Conservation (phyloP, 2,797 vertebrate genomes). For the Picus viridis region DNA sequence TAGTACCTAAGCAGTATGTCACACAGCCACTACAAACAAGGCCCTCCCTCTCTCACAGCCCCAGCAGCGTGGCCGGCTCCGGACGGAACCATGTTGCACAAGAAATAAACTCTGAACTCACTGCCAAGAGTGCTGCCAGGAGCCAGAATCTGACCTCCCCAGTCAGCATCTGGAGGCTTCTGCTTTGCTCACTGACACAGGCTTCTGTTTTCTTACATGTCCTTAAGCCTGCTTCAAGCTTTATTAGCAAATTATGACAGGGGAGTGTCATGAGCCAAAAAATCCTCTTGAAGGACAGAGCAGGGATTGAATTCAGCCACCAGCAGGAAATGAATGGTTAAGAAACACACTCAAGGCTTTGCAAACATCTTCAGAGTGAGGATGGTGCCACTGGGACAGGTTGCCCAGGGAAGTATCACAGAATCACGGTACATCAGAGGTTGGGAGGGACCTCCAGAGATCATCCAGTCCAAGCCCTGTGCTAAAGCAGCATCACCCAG, state of each 20-base stretch:
- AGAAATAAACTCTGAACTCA: constrained; percentile 32
- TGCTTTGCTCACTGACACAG: background rate
- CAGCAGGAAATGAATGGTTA: background rate
- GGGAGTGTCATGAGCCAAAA: background rate
- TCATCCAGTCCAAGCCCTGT: too few species aligned
- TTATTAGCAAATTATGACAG: background rate
- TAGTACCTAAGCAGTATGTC: background rate
- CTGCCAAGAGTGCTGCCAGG: background rate
- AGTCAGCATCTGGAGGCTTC: background rate
- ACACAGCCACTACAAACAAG: constrained; percentile 57
- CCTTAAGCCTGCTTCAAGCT: background rate
- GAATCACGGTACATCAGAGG: too few species aligned
- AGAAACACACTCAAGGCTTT: background rate
- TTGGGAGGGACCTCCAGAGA: too few species aligned
- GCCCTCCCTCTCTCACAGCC: background rate
- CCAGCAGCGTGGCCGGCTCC: background rate
- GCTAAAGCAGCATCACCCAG: too few species aligned
- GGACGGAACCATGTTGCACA: background rate
- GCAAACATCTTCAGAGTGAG: background rate
- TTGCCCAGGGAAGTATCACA: too few species aligned
- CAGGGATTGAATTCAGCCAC: background rate
- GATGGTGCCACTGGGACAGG: too few species aligned
- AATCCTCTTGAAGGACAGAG: background rate
- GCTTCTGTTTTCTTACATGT: background rate
- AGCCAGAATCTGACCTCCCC: background rate